Conservation (phyloP, 2,113 vertebrate genomes). For the Microcebus murinus region DNA sequence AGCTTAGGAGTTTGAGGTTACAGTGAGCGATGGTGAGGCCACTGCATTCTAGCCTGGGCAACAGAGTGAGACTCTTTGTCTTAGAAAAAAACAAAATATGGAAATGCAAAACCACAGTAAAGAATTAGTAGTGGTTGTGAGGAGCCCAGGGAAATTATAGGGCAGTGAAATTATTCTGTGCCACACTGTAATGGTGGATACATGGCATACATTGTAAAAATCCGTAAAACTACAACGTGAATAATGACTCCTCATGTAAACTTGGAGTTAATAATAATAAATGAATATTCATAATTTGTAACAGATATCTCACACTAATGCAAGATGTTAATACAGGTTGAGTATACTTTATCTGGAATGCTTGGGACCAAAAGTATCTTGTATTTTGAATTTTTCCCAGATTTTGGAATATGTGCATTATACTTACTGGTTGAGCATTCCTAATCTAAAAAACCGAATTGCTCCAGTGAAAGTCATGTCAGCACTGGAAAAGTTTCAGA, state of each 20-base stretch:
- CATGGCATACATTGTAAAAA: neutral
- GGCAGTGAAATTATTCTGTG: neutral
- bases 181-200: neutral
- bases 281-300: neutral
- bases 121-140: neutral
- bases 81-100: too few relatives aligned
- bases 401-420: neutral
- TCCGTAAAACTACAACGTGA: too few relatives aligned
- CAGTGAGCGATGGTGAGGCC: too few relatives aligned
- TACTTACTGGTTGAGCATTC: neutral
- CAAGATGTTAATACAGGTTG: neutral
- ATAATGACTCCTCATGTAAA: neutral
- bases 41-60: too few relatives aligned
- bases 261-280: neutral
- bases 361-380: neutral
- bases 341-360: neutral
- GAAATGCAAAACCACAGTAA: neutral
- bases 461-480: neutral
- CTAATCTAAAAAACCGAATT: neutral
- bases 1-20: too few relatives aligned
- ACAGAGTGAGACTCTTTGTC: too few relatives aligned
- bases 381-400: too few relatives aligned
- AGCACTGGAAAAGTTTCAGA: neutral
- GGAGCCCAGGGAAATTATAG: neutral
- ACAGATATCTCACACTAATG: neutral